Evolutionary conservation across 2,113 vertebrate genomes (phyloP).

Genomic region (Choloepus hoffmanni): DNA sequence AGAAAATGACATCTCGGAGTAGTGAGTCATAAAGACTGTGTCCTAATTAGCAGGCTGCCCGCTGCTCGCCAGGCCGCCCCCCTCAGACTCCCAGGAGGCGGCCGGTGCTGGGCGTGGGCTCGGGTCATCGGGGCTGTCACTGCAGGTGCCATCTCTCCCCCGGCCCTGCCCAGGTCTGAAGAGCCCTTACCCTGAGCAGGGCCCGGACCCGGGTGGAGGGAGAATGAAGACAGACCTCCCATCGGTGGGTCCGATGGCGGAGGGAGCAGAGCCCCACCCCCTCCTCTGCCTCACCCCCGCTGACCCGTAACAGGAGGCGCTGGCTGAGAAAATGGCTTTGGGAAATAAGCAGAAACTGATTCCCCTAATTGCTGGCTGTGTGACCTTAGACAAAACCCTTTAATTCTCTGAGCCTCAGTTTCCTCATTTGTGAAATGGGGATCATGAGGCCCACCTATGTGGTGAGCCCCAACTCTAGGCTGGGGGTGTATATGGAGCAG

Average conservation of each 20-base stretch:
- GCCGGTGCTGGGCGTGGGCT: not conserved
- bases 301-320: not conserved
- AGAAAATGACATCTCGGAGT: conserved; percentile 86
- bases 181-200: not conserved
- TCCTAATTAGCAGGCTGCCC: conserved; percentile 88
- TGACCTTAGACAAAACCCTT: not conserved
- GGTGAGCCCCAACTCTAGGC: not conserved
- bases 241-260: not conserved
- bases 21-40: conserved; percentile 85
- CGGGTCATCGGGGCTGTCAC: not conserved
- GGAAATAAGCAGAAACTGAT: not conserved
- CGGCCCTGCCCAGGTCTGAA: not conserved
- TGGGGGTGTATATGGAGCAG: not conserved
- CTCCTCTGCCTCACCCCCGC: not conserved
- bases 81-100: conserved; percentile 18
- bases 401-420: conserved; percentile 18
- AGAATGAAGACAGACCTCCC: not conserved
- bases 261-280: not conserved
- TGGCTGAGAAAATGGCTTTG: not conserved
- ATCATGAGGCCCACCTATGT: not conserved
- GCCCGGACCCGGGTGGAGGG: not conserved
- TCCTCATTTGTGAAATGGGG: not conserved
- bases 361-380: not conserved
- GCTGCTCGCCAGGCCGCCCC: conserved; percentile 41
- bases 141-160: not conserved